phyloP scores from a whole-genome alignment of 2,888 invertebrate species.

The Aethes cnicana region DNA sequence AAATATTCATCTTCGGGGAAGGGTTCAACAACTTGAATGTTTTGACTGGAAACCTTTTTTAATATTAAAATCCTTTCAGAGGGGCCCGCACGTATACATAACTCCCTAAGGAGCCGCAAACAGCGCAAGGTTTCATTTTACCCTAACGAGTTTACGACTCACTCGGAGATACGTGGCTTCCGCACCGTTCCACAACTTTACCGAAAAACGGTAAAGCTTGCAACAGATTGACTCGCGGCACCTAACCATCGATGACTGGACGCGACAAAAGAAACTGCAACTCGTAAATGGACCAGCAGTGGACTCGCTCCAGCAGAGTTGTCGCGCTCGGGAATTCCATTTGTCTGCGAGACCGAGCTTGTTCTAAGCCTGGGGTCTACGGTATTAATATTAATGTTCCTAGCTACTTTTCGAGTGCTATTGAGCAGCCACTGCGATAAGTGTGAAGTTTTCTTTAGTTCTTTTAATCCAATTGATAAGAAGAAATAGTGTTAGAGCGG shows the following conservation, averaged over 20 bases:
- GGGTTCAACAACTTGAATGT: slow-evolving; percentile 29
- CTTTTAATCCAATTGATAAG: slow-evolving; percentile 24
- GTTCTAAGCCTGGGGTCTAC: slow-evolving; percentile 30
- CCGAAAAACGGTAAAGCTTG: slow-evolving; percentile 35
- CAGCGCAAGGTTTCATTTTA: slow-evolving; percentile 31
- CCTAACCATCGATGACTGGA: slow-evolving; percentile 3
- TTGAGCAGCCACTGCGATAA: slow-evolving; percentile 28
- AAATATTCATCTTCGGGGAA: slow-evolving; percentile 33
- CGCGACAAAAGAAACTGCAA: too few relatives aligned
- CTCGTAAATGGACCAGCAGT: neutral
- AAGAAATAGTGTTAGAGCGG: neutral
- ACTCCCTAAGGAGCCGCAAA: slow-evolving; percentile 34
- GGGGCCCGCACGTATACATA: slow-evolving; percentile 24
- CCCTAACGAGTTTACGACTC: slow-evolving; percentile 31
- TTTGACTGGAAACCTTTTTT: slow-evolving; percentile 35
- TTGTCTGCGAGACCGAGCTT: slow-evolving; percentile 22
- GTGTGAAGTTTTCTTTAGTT: slow-evolving; percentile 33
- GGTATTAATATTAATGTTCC: slow-evolving; percentile 38
- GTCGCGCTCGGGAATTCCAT: slow-evolving; percentile 8
- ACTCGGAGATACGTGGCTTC: slow-evolving; percentile 33
- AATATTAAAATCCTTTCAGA: slow-evolving; percentile 37
- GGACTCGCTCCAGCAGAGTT: slow-evolving; percentile 7
- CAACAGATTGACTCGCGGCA: slow-evolving; percentile 10
- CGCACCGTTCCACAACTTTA: slow-evolving; percentile 37
- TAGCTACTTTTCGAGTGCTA: slow-evolving; percentile 36